phyloP scores from a whole-genome alignment of 1,140 invertebrate genomes.

The Diorhabda sublineata region DNA sequence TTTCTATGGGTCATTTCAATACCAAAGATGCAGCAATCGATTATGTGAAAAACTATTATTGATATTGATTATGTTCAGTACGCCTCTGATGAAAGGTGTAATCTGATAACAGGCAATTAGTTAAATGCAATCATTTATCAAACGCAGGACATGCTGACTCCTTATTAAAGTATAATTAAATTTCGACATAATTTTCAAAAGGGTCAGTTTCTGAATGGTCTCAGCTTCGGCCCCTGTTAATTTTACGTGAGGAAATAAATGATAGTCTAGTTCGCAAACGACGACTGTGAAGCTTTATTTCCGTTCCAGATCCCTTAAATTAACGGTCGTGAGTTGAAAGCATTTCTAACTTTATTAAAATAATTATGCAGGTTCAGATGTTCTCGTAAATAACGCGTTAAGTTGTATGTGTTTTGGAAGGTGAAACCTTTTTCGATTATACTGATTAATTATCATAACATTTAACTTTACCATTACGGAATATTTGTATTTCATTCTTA shows the following conservation, averaged over 20 bases:
- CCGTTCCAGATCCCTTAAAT: slow-evolving; percentile 17
- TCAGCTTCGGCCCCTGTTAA: slow-evolving; percentile 45
- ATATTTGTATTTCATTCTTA: not conserved
- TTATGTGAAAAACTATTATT: too few relatives aligned
- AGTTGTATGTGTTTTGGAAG: not conserved
- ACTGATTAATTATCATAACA: too few relatives aligned
- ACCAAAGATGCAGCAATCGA: too few relatives aligned
- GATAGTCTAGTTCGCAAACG: slow-evolving; percentile 15
- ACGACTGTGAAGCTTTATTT: slow-evolving; percentile 5
- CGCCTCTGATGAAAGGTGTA: slow-evolving; percentile 33
- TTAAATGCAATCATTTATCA: slow-evolving; percentile 46
- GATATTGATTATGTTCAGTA: not conserved
- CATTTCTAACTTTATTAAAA: slow-evolving; percentile 21
- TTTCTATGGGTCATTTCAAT: too few relatives aligned
- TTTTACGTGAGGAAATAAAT: slow-evolving; percentile 33
- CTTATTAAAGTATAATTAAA: slow-evolving; percentile 46
- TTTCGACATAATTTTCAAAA: slow-evolving; percentile 40
- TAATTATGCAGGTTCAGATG: slow-evolving; percentile 6
- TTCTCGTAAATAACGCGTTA: slow-evolving; percentile 4
- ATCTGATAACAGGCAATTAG: slow-evolving; percentile 45
- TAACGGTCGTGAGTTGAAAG: slow-evolving; percentile 11
- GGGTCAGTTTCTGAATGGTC: slow-evolving; percentile 28
- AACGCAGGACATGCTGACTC: slow-evolving; percentile 28
- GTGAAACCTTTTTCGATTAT: too few relatives aligned
- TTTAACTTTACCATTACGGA: not conserved